Evolutionary conservation across 2,797 vertebrate genomes (phyloP).

Genomic region (Enteromius fasciolatus): DNA sequence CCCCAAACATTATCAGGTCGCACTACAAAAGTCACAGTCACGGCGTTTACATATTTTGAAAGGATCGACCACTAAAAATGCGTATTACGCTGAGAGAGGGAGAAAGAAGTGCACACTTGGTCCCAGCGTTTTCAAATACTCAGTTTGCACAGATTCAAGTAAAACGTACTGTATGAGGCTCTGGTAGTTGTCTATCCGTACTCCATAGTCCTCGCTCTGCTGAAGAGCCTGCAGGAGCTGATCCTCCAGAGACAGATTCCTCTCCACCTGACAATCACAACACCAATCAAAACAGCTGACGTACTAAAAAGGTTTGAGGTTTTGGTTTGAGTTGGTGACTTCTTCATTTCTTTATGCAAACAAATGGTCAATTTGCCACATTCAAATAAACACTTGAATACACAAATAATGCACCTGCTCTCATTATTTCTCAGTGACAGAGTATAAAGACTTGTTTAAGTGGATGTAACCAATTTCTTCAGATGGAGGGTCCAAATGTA

Average conservation of each 20-base stretch:
- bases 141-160: neutral
- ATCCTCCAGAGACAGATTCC: conserved; percentile 84
- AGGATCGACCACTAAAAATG: neutral
- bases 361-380: conserved; percentile 10
- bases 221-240: conserved; percentile 83
- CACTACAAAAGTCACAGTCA: neutral
- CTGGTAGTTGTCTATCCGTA: conserved; percentile 82
- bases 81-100: neutral
- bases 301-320: too few species aligned
- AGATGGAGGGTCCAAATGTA: neutral
- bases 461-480: neutral
- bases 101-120: neutral
- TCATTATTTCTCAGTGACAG: neutral
- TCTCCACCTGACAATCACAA: conserved; percentile 79
- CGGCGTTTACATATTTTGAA: neutral
- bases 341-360: conserved; percentile 9
- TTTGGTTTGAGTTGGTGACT: neutral
- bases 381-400: conserved; percentile 26
- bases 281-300: neutral
- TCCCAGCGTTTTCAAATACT: neutral
- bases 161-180: conserved; percentile 72
- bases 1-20: neutral
- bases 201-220: conserved; percentile 89
- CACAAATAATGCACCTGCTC: conserved; percentile 15
- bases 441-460: neutral